Evolutionary conservation across 2,113 vertebrate species (phyloP).

Genomic region (Romanogobio albipinnatus): DNA sequence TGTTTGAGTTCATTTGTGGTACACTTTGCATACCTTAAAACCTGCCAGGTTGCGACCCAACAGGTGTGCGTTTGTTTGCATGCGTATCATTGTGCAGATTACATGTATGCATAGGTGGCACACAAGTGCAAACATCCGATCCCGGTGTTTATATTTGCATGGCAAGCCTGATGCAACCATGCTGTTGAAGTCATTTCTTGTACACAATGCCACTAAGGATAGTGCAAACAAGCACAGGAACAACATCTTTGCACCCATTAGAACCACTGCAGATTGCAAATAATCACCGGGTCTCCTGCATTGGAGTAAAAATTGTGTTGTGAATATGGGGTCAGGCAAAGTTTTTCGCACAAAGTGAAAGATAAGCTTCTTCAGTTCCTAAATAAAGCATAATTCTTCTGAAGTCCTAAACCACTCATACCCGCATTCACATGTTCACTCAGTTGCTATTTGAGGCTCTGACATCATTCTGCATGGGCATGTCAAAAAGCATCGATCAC

Average conservation of each 20-base stretch:
- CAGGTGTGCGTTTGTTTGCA: conserved; percentile 30
- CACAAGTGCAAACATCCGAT: conserved; percentile 6
- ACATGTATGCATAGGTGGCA: neutral
- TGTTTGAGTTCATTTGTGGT: conserved; percentile 16
- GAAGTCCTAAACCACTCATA: conserved; percentile 39
- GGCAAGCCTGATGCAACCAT: neutral
- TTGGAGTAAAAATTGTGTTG: neutral
- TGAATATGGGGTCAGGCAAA: neutral
- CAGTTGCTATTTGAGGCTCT: conserved; percentile 58
- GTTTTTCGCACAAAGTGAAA: conserved; percentile 4
- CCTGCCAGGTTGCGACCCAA: neutral
- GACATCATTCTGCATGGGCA: conserved; percentile 74
- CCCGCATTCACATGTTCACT: conserved; percentile 50
- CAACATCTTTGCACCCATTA: neutral
- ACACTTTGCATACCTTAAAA: neutral
- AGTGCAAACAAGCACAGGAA: neutral
- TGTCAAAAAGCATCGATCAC: conserved; percentile 78
- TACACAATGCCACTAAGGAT: neutral
- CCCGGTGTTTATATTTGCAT: conserved; percentile 19
- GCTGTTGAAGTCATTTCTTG: neutral
- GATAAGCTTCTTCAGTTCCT: conserved; percentile 64
- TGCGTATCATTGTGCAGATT: neutral
- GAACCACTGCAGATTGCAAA: neutral
- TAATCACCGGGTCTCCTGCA: neutral
- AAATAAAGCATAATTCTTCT: conserved; percentile 60